phyloP scores from a whole-genome alignment of 2,888 invertebrate genomes.

The Phyto melanocephala region DNA sequence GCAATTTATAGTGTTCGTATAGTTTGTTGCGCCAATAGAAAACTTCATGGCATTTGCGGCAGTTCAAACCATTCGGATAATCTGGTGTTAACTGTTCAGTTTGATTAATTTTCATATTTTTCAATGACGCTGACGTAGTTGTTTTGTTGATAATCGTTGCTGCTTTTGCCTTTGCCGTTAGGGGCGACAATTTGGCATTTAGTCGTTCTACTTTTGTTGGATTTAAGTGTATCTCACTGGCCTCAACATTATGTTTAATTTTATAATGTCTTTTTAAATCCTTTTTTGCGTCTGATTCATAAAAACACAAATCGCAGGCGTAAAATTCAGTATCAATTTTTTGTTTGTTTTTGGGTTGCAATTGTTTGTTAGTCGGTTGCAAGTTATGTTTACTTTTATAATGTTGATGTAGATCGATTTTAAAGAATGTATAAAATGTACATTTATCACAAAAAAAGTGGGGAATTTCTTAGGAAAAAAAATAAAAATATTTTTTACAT shows the following conservation, averaged over 20 bases:
- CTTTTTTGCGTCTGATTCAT: slow-evolving; percentile 67
- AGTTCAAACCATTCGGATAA: slow-evolving; percentile 65
- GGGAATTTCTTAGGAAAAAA: slow-evolving; percentile 70
- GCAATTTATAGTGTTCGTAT: slow-evolving; percentile 66
- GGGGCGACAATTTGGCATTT: background rate
- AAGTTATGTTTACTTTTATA: slow-evolving; percentile 70
- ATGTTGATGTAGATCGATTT: slow-evolving; percentile 72
- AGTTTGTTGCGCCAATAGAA: slow-evolving; percentile 65
- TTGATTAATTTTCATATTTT: background rate
- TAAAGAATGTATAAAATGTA: slow-evolving; percentile 71
- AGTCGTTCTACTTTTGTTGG: background rate
- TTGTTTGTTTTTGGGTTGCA: slow-evolving; percentile 67
- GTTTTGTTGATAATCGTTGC: background rate
- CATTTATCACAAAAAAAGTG: slow-evolving; percentile 75
- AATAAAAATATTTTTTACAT: background rate
- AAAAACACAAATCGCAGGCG: slow-evolving; percentile 73
- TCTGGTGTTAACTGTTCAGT: slow-evolving; percentile 40
- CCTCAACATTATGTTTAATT: slow-evolving; percentile 68
- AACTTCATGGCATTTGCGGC: slow-evolving; percentile 63
- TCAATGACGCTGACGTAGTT: slow-evolving; percentile 17
- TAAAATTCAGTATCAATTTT: slow-evolving; percentile 57
- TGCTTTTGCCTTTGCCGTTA: slow-evolving; percentile 13
- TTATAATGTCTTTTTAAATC: slow-evolving; percentile 71
- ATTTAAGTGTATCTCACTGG: slow-evolving; percentile 69
- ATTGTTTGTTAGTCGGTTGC: slow-evolving; percentile 65